Conservation (phyloP, 37 sponge, comb jelly and placozoan species). For the Ianthella basta region DNA sequence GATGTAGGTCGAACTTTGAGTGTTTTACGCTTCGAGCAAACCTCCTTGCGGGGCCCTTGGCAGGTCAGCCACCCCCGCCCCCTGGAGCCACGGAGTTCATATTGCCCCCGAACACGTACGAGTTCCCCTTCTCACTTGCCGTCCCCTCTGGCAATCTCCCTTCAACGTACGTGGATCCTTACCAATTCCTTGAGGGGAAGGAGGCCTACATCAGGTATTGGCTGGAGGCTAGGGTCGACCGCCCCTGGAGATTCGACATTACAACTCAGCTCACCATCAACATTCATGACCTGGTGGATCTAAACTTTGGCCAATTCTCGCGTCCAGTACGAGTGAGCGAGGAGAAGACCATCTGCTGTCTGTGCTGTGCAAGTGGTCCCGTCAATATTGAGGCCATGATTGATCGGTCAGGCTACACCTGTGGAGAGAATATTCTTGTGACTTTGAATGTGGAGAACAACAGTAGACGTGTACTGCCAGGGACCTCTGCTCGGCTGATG, state of each 20-base stretch:
- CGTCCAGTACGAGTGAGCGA: background rate
- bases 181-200: background rate
- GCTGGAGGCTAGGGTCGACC: constrained; percentile 29
- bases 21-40: constrained; percentile 3
- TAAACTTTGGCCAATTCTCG: constrained; percentile 7
- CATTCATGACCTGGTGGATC: constrained; percentile 23
- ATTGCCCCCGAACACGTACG: constrained; percentile 21
- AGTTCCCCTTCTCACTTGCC: constrained; percentile 28
- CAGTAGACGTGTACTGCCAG: background rate
- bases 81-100: constrained; percentile 5
- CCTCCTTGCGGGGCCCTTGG: constrained; percentile 2
- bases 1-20: constrained; percentile 7
- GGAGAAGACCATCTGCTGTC: constrained; percentile 53
- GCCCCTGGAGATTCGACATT: constrained; percentile 41
- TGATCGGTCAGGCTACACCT: constrained; percentile 39
- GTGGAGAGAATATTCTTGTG: constrained; percentile 30
- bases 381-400: constrained; percentile 32
- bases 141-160: constrained; percentile 35
- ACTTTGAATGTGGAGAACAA: constrained; percentile 16
- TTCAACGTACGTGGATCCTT: constrained; percentile 4
- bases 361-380: constrained; percentile 46
- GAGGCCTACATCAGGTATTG: constrained; percentile 42
- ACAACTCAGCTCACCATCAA: background rate
- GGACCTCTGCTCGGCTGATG: background rate
- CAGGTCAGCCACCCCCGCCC: background rate